Evolutionary conservation across 2,113 vertebrate genomes (phyloP), one percentile per base, ranked within the genome.

Genomic region (Mormyrus iriodes): DNA sequence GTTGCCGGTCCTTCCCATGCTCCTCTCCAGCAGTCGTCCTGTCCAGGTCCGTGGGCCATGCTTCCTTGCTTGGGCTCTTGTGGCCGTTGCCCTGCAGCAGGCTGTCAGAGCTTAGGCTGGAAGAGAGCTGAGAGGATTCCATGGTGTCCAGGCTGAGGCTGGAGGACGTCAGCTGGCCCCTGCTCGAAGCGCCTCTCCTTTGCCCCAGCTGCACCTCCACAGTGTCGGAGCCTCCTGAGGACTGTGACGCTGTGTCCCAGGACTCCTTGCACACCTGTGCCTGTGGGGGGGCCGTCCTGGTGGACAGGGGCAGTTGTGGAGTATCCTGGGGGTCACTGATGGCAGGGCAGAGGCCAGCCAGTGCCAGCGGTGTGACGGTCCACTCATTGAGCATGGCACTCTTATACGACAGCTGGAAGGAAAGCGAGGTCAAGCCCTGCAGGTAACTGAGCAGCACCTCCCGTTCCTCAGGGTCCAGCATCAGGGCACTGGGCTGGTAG

Each of bases 391-490:
- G 94, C 90, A 99, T 96, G 0, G 97, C 96, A 0, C 98, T 99
- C 90, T 99, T 99, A 90, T 98, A 99, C 15, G 98, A 99, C 2
- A 99, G 96, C 91, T 95, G 93, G 1, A 99, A 99, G 7, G 96
- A 95, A 46, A 99, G 94, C 0, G 98, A 98, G 0, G 97, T 94
- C 0, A 99, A 94, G 21, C 98, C 98, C 91, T 99, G 98, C 92
- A 99, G 93, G 92, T 98, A 97, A 93, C 97, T 98, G 65, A 99
- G 96, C 83, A 99, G 97, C 4, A 99, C 97, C 90, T 98, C 97
- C 0, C 97, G 96, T 89, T 99, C 98, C 91, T 99, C 98, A 0
- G 93, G 2, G 0, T 99, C 96, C 3, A 98, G 93, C 9, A 99
- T 96, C 90, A 99, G 94, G 10, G 98, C 98, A 0, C 93, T 92